These are phyloP conservation scores for Epistrophe grossulariae DNA, from an alignment of 2,888 invertebrate genomes.

Conservation along the genomic window DNA sequence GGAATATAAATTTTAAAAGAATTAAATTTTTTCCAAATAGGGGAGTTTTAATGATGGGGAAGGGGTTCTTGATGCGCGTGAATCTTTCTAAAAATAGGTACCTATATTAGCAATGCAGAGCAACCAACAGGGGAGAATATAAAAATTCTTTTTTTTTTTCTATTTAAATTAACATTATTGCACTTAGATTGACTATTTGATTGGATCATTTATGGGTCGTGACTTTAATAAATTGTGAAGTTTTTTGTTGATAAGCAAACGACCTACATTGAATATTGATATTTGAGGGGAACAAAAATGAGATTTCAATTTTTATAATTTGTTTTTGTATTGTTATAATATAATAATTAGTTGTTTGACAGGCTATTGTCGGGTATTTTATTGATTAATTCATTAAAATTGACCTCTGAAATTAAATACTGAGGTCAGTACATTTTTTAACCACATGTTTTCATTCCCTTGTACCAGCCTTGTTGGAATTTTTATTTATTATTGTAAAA, in stretches of 20 bases:
- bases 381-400: too few species aligned
- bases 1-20: not conserved
- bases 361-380: too few species aligned
- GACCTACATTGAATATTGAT: not conserved
- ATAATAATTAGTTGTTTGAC: too few species aligned
- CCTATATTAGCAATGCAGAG: not conserved
- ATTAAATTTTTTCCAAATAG: conserved; percentile 19
- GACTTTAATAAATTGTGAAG: not conserved
- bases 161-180: conserved; percentile 3
- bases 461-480: too few species aligned
- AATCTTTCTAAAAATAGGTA: not conserved
- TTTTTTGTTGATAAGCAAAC: not conserved
- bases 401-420: too few species aligned
- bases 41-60: not conserved
- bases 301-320: not conserved
- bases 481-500: too few species aligned
- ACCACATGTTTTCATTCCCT: too few species aligned
- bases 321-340: too few species aligned
- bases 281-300: not conserved
- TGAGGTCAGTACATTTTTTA: too few species aligned
- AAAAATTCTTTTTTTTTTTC: not conserved
- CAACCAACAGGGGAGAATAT: not conserved
- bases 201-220: conserved; percentile 10
- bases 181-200: conserved; percentile 27
- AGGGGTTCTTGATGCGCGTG: not conserved